phyloP scores from a whole-genome alignment of 35 echinoderm and acorn worm species.

The Strongylocentrotus purpuratus region DNA sequence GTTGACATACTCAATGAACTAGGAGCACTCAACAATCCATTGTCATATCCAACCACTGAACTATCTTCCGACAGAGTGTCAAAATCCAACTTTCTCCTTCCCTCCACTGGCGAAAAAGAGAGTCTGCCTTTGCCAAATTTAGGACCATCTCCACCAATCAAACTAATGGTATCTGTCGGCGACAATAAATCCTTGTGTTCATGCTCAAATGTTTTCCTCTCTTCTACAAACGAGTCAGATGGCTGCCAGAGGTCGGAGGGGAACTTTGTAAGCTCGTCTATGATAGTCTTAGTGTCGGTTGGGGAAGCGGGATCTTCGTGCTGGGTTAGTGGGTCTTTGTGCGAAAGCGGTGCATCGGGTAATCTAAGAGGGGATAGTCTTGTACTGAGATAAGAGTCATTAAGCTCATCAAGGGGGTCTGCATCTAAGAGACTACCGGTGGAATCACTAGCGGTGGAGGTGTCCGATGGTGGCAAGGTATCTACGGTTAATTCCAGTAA shows the following conservation, averaged over 20 bases:
- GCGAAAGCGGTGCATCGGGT: not conserved
- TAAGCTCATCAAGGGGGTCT: not conserved
- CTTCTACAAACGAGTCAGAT: not conserved
- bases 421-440: constrained; percentile 30
- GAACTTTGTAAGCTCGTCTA: not conserved
- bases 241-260: not conserved
- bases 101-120: constrained; percentile 20
- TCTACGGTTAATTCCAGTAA: not conserved
- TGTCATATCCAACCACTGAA: not conserved
- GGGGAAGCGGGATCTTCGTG: constrained; percentile 18
- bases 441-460: constrained; percentile 4
- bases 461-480: not conserved
- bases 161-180: not conserved
- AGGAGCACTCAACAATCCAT: not conserved
- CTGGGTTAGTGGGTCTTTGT: not conserved
- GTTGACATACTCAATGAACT: not conserved
- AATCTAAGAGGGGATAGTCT: not conserved
- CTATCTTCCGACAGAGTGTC: not conserved
- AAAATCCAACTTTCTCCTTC: constrained; percentile 10
- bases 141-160: not conserved
- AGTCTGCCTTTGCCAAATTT: not conserved
- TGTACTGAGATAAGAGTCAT: not conserved
- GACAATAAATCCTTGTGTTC: not conserved
- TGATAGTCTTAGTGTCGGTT: not conserved
- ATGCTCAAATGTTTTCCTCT: constrained; percentile 25